Evolutionary conservation across 2,797 vertebrate genomes (phyloP).

Genomic region (Eremophila alpestris): DNA sequence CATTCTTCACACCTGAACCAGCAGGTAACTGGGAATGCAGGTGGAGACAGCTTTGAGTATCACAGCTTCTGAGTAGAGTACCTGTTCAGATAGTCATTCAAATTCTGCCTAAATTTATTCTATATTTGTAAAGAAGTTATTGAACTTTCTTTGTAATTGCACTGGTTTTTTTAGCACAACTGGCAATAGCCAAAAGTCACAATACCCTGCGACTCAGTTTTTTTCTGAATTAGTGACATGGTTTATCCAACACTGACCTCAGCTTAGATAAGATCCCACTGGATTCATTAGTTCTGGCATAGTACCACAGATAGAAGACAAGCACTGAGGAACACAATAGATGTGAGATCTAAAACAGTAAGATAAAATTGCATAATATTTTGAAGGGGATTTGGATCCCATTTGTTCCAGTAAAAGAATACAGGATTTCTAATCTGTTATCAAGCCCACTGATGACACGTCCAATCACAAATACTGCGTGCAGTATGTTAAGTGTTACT

Average conservation of each 20-base stretch:
- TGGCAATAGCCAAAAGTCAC: background rate
- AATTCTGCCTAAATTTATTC: background rate
- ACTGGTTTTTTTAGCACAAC: background rate
- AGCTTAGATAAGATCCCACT: background rate
- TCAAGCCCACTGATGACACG: background rate
- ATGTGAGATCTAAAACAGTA: background rate
- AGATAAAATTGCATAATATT: background rate
- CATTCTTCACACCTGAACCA: background rate
- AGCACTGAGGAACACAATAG: background rate
- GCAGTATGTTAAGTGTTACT: too few species aligned
- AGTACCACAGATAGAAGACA: background rate
- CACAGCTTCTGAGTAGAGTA: background rate
- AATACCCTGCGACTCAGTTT: background rate
- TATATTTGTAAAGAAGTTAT: background rate
- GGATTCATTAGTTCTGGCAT: background rate
- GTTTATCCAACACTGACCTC: background rate
- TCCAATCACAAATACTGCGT: background rate
- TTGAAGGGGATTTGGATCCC: background rate
- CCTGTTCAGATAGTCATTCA: background rate
- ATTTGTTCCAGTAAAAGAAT: background rate
- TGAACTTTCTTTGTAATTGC: background rate
- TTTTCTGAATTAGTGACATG: background rate
- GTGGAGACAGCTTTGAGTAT: background rate
- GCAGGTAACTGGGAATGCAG: background rate
- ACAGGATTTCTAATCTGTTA: background rate